Conservation (phyloP, 2,888 invertebrate genomes). For the Agriopis leucophaearia region DNA sequence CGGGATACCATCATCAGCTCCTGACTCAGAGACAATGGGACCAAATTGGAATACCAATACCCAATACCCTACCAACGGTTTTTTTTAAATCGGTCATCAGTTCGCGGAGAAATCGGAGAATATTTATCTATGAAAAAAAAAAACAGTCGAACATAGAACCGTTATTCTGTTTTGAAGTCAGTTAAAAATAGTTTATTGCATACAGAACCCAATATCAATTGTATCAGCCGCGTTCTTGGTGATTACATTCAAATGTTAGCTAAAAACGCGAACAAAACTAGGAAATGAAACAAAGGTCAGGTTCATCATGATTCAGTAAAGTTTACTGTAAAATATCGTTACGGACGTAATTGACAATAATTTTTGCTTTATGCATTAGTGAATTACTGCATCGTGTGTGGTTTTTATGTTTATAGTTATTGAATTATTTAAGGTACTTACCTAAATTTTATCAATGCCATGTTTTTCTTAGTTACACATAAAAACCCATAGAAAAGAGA, state of each 20-base stretch:
- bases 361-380: conserved; percentile 33
- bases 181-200: not conserved
- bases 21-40: no score
- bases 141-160: no score
- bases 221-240: not conserved
- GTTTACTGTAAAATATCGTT: conserved; percentile 45
- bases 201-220: conserved; percentile 3
- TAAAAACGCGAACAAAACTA: conserved; percentile 40
- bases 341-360: conserved; percentile 46
- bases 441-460: conserved; percentile 7
- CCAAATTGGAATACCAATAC: no score
- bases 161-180: no score
- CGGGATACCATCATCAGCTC: no score
- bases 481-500: no score
- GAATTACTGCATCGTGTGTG: conserved; percentile 39
- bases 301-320: conserved; percentile 52
- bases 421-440: not conserved
- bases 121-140: no score
- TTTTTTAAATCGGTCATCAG: no score
- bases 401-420: conserved; percentile 32
- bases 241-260: conserved; percentile 19
- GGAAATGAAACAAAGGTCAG: conserved; percentile 57
- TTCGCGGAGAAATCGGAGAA: no score
- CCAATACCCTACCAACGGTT: no score
- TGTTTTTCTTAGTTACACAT: not conserved